Conservation (phyloP, 2,113 vertebrate genomes). For the Pitta sordida region DNA sequence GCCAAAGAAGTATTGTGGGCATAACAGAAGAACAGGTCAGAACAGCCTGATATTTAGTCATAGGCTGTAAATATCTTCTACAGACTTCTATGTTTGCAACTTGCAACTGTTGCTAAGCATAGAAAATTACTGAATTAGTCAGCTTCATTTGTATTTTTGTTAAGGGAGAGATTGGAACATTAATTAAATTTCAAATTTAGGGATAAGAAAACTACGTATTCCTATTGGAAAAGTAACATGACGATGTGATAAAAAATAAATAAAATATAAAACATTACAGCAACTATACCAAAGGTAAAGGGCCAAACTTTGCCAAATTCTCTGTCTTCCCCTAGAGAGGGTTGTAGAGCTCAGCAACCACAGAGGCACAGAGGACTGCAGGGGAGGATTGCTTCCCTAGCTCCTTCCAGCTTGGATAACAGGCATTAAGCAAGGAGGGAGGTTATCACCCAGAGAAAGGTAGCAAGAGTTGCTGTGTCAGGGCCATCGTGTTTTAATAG, state of each 20-base stretch:
- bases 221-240: neutral
- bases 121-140: conserved; percentile 2
- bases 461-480: neutral
- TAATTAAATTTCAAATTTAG: neutral
- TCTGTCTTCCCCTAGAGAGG: neutral
- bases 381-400: neutral
- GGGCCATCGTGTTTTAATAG: neutral
- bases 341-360: neutral
- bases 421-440: neutral
- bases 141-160: neutral
- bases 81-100: conserved; percentile 7
- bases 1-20: neutral
- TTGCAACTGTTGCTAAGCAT: conserved; percentile 16
- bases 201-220: neutral
- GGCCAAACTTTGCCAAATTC: neutral
- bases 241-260: neutral
- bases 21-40: neutral
- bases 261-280: neutral
- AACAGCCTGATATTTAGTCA: conserved; percentile 40
- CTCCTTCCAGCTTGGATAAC: neutral
- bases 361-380: neutral
- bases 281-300: neutral
- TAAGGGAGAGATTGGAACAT: neutral
- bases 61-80: conserved; percentile 29
- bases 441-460: neutral